Evolutionary conservation across 1,140 invertebrate species (phyloP).

Genomic region (Anthonomus grandis): DNA sequence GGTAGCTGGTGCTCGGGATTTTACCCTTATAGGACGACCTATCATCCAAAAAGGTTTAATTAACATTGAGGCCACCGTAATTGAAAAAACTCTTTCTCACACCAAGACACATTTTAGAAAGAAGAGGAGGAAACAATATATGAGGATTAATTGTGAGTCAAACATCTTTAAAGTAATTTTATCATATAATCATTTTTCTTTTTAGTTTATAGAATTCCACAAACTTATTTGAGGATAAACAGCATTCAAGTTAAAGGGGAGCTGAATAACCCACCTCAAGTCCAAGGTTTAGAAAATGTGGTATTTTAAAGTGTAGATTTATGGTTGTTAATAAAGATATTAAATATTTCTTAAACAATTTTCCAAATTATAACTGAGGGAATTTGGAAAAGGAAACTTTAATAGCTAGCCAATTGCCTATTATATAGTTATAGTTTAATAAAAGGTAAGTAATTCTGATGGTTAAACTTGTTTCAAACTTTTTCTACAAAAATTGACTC

Average conservation of each 20-base stretch:
- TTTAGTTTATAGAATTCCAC: conserved; percentile 62
- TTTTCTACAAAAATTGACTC: too few relatives aligned
- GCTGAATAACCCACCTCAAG: conserved; percentile 42
- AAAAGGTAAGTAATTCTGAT: too few relatives aligned
- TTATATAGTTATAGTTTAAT: too few relatives aligned
- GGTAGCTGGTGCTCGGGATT: conserved; percentile 78
- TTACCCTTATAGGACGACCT: conserved; percentile 80
- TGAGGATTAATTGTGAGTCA: conserved; percentile 67
- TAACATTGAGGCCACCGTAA: conserved; percentile 76
- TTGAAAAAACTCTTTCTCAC: conserved; percentile 86
- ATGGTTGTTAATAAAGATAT: too few relatives aligned
- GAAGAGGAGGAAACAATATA: conserved; percentile 72
- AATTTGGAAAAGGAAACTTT: too few relatives aligned
- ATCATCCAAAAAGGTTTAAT: conserved; percentile 73
- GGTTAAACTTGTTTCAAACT: too few relatives aligned
- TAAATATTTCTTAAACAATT: too few relatives aligned
- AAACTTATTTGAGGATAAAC: conserved; percentile 74
- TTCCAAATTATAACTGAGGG: too few relatives aligned
- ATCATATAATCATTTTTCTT: conserved; percentile 29
- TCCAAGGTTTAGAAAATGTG: conserved; percentile 33
- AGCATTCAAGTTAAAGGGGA: conserved; percentile 54
- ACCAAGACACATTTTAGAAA: conserved; percentile 75
- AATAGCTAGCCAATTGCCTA: too few relatives aligned
- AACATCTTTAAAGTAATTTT: conserved; percentile 1
- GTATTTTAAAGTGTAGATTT: too few relatives aligned